Evolutionary conservation across 23 tunicate species (phyloP).

Genomic region (Trididemnum clinides): DNA sequence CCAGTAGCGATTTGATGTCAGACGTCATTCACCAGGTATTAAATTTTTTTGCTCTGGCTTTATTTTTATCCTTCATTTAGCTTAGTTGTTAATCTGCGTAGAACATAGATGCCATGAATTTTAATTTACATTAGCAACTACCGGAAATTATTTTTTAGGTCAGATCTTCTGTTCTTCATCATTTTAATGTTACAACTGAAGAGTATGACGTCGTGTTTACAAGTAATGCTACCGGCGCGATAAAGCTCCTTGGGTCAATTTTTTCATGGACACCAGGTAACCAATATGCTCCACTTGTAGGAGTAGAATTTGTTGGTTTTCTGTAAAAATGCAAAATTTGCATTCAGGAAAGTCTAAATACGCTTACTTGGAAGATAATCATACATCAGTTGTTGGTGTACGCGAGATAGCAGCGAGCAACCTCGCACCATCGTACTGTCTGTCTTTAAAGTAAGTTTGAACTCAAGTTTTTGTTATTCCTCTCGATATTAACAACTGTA

Average conservation of each 20-base stretch:
- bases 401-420: conserved; percentile 47
- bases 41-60: no score
- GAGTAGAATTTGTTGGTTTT: no score
- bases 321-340: no score
- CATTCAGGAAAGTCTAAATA: conserved; percentile 39
- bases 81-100: no score
- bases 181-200: conserved; percentile 54
- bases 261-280: conserved; percentile 62
- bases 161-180: conserved; percentile 42
- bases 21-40: conserved; percentile 41
- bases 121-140: no score
- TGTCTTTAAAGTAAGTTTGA: conserved; percentile 1
- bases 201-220: conserved; percentile 77
- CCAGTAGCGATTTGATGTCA: conserved; percentile 46
- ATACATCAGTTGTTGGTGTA: conserved; percentile 88
- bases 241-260: conserved; percentile 48
- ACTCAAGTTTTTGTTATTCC: no score
- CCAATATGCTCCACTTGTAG: no score
- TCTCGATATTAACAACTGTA: no score
- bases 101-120: no score
- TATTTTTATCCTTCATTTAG: no score
- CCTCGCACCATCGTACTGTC: neutral
- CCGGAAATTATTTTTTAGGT: no score
- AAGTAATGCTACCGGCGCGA: conserved; percentile 68
- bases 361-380: conserved; percentile 84